phyloP scores from a whole-genome alignment of 2,113 vertebrate genomes.

The Alces alces region DNA sequence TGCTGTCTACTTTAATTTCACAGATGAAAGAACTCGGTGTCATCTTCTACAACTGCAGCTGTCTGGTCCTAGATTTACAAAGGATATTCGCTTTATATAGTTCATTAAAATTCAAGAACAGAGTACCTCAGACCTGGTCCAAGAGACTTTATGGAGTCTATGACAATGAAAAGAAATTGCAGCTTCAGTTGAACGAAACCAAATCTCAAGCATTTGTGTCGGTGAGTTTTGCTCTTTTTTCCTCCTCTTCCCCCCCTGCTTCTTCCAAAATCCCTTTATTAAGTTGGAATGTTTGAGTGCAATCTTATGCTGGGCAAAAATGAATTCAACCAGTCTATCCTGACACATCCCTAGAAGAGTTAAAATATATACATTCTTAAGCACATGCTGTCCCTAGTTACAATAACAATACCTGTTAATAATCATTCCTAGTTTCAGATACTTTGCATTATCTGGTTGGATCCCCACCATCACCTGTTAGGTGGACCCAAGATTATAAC shows the following conservation, averaged over 20 bases:
- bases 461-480: accelerated
- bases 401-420: background rate
- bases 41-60: slow-evolving; percentile 95
- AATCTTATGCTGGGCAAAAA: background rate
- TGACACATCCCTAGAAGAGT: background rate
- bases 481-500: background rate
- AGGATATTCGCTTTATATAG: slow-evolving; percentile 90
- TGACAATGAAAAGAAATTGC: slow-evolving; percentile 84
- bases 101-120: slow-evolving; percentile 84
- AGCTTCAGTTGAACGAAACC: slow-evolving; percentile 85
- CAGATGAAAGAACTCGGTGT: slow-evolving; percentile 97
- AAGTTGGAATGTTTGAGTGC: background rate
- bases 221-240: slow-evolving; percentile 80
- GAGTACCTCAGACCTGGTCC: slow-evolving; percentile 89
- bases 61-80: slow-evolving; percentile 94
- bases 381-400: background rate
- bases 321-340: accelerated
- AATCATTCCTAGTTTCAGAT: background rate
- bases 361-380: background rate
- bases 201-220: slow-evolving; percentile 90
- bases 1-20: slow-evolving; percentile 69
- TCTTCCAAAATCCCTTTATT: background rate
- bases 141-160: slow-evolving; percentile 92
- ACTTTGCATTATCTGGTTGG: background rate
- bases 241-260: background rate